Base-by-base conservation (phyloP, 2,113 vertebrate genomes). In the Seriola rivoliana region DNA sequence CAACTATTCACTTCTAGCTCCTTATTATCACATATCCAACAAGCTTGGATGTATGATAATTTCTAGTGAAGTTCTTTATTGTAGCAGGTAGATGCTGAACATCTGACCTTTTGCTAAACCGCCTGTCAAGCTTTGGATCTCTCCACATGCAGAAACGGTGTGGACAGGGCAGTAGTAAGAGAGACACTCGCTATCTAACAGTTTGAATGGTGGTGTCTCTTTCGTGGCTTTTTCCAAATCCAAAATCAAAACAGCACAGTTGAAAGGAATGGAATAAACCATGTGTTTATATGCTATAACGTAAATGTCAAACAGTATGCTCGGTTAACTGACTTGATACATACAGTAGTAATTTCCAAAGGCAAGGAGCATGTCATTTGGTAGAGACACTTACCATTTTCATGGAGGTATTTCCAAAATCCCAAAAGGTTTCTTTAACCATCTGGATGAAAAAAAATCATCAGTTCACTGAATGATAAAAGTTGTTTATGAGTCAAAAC, bases 11-110 rank as follows among this genome's bases (percentile, higher is more conserved):
- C 80, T 32, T 11, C 73, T 62, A 60, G 60, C 46, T 82, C 60
- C 76, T 74, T 50, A 36, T 57, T 44, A 40, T 76, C 55, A 71
- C 71, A 72, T 58, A 71, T 75, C 82, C 78, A 73, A 75, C 60
- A 7, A 50, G 68, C 16, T 25, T 65, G 58, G 72, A 74, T 78
- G 68, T 74, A 34, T 36, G 29, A 65, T 76, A 34, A 68, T 48
- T 65, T 36, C 59, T 19, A 13, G 59, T 57, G 16, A 73, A 75
- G 57, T 66, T 54, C 14, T 38, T 75, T 36, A 42, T 73, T 63
- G 55, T 23, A 64, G 48, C 52, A 71, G 29, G 59, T 71, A 11
- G 21, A 32, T 54, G 40, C 50, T 52, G 4, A 68, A 52, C 54
- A 5, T 68, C 21, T 23, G 79, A 14, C 60, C 12, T 4, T 78